Percentiles rank a stretch among this genome's conserved stretches.
Conservation (phyloP, 2,888 invertebrate genomes). For the Eledona agricola region DNA sequence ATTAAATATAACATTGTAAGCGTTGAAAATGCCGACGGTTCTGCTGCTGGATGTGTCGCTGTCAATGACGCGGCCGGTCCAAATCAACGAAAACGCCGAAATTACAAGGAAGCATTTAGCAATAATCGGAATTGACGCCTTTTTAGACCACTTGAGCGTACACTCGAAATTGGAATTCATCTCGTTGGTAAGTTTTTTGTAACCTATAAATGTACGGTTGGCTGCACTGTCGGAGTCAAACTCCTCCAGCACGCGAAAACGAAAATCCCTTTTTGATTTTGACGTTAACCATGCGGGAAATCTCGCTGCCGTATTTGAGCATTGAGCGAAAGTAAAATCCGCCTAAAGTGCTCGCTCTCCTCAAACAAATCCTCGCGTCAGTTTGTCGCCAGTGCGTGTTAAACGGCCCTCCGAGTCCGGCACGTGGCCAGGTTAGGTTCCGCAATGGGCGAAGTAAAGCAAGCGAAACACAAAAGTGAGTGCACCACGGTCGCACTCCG, state of each 20-base stretch:
- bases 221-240: constrained; percentile 3
- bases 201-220: constrained; percentile 15
- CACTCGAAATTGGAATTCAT: constrained; percentile 78
- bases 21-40: constrained; percentile 78
- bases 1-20: constrained; percentile 9
- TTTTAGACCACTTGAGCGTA: constrained; percentile 71
- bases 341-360: neutral
- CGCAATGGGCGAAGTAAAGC: constrained; percentile 56
- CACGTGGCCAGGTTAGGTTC: constrained; percentile 43
- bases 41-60: constrained; percentile 77
- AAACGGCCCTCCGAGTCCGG: constrained; percentile 4
- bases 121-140: constrained; percentile 70
- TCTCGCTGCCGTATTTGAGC: constrained; percentile 40
- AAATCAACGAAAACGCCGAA: constrained; percentile 65
- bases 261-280: constrained; percentile 42
- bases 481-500: constrained; percentile 58
- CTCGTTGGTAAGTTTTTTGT: constrained; percentile 68
- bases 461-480: constrained; percentile 40
- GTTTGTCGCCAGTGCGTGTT: neutral
- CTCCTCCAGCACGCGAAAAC: neutral
- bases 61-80: constrained; percentile 73
- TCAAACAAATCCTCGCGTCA: no score
- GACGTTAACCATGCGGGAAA: constrained; percentile 54
- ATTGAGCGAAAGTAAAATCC: neutral
- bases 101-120: constrained; percentile 71